Evolutionary conservation across 2,888 invertebrate genomes (phyloP), one percentile per base, ranked within the genome.

Genomic region (Stenodera caucasica): DNA sequence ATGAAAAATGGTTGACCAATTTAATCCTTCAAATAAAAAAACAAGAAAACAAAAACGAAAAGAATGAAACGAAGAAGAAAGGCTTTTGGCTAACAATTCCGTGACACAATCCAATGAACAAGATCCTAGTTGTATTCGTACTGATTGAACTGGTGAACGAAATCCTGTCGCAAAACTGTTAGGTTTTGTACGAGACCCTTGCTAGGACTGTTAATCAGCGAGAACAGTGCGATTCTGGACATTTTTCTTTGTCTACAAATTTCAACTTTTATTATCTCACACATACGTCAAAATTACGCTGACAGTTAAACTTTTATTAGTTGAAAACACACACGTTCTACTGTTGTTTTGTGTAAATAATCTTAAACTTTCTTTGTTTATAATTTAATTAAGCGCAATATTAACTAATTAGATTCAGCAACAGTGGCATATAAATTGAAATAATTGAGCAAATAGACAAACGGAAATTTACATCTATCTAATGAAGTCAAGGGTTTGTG

Each of bases 41-140:
- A 53, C 45, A 45, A 21, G 21, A 18, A 37, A 37, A 15, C 15
- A 45, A 45, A 4, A 45, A 51, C 53, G 58, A 40, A 40, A 32
- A 2, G 9, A 68, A 69, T 65, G 64, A 68, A 60, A 62, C 53
- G 23, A 32, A 57, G 58, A 55, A 58, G 57, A n/a, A 66, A 64
- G 35, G 55, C 62, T 61, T 63, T 66, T 61, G 60, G 62, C 66
- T 59, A 69, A 70, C 68, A 73, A 70, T 72, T 70, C 60, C 67
- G 68, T 67, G 68, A 70, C 68, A 67, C 65, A 71, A 71, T 72
- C 69, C 65, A 70, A 68, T 68, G 72, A 72, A 72, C 68, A 67
- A 65, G 58, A 64, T 60, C 59, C 62, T 58, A 21, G 68, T 68
- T 68, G 69, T 69, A 68, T 64, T 69, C 67, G 58, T 67, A 67